Base-by-base conservation (phyloP, 2,797 vertebrate genomes). In the Enteromius anoplus region DNA sequence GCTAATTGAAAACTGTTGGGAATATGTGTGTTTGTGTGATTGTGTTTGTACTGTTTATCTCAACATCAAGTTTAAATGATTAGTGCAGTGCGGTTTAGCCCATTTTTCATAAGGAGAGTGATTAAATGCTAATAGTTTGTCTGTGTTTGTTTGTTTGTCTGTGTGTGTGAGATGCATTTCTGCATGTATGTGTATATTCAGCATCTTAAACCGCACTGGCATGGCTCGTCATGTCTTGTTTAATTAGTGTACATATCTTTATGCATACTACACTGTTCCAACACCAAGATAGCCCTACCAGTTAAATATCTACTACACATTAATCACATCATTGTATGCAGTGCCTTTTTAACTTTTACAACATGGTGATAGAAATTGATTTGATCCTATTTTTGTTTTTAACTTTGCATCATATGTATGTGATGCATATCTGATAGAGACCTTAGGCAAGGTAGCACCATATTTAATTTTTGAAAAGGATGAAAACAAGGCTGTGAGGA, bases 161-260 rank as follows among this genome's bases (percentile, higher is more conserved):
- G n/a, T 76, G 29, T 37, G 29, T 47, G 23, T 32, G 78, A 14
- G 66, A 40, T 71, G 53, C 19, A 70, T 80, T 42, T 70, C 10
- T 70, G 78, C 68, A 72, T 81, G 69, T 37, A 23, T 40, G 29
- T 79, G n/a, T 68, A 62, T 73, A 23, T n/a, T 42, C 37, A 75
- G 40, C 53, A 3, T 40, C 11, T 17, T 64, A 32, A 64, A 64
- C 12, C 15, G 42, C 55, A 62, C 55, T 72, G 58, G 55, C 55
- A 72, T 62, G 12, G 26, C 69, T 72, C 37, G 40, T 79, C 32
- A 10, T 69, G 40, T 49, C 4, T 40, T 72, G 19, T 62, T 34
- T 21, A 75, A 55, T 19, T 32, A 64, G 62, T 64, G 29, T 17
- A 26, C 34, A 75, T 40, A 5, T 40, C 4, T 55, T 51, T 37